Base-by-base conservation (phyloP, 2,797 vertebrate genomes). In the Moxostoma hubbsi region DNA sequence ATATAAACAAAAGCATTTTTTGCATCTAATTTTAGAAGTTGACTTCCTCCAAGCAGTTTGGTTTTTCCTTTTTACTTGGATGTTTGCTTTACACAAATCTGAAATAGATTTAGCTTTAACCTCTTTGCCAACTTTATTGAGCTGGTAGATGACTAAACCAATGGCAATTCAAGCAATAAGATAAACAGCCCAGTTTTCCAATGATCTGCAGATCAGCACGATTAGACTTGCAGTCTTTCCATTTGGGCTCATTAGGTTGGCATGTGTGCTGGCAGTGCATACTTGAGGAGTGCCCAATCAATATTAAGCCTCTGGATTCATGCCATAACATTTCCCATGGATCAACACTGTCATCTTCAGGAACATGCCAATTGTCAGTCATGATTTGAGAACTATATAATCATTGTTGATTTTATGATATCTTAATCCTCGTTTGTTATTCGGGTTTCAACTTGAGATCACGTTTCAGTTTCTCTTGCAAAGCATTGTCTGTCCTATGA, bases 11-110 rank as follows among this genome's bases (percentile, higher is more conserved):
- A 64, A 51, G 46, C 13, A 16, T 1, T 16, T 89, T 89, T 86
- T 87, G 73, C 78, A 84, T 80, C 82, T 92, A 91, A 89, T 91
- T 90, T 88, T 89, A 87, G 89, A 83, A 1, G 67, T 55, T 6
- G 72, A 86, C 67, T 79, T 4, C 2, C 63, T 84, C 81, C 70
- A 83, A 88, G 88, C 79, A 87, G 85, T 89, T 89, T 82, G 59
- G 80, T 72, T 70, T 61, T 7, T 66, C 71, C 83, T 88, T 90
- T 80, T 86, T 90, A 87, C 81, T 86, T 81, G 61, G 63, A 83
- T 68, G 81, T 86, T 89, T 79, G 89, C 88, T 83, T 89, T 88
- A 84, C 85, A 88, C 81, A 62, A 43, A 64, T 86, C 81, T 67
- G 57, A 89, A 89, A 89, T 84, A 86, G 89, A 87, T 77, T 66